These are phyloP conservation scores for Achlya flavicornis DNA, from an alignment of 2,888 invertebrate genomes.

Conservation along the genomic window DNA sequence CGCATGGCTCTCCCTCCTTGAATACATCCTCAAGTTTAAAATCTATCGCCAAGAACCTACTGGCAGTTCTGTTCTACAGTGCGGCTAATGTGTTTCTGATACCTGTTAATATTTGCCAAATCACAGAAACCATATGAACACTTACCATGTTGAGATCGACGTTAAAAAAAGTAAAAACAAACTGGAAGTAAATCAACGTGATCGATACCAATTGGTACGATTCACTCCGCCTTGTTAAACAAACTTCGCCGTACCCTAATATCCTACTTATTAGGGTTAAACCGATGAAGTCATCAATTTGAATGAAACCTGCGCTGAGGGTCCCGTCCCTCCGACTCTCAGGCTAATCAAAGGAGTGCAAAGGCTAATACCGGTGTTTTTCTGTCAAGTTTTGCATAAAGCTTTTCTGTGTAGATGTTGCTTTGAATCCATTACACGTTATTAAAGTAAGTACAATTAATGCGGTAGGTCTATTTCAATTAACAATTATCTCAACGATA, in stretches of 20 bases:
- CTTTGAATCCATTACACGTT: neutral
- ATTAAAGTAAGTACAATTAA: neutral
- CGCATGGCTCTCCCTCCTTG: no score
- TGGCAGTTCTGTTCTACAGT: no score
- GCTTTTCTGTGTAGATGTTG: neutral
- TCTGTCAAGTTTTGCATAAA: neutral
- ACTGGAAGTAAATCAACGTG: slow-evolving; percentile 18
- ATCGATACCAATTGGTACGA: slow-evolving; percentile 55
- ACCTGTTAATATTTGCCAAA: no score
- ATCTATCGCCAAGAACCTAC: no score
- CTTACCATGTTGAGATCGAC: no score
- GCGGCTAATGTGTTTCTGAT: no score
- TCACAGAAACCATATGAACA: no score
- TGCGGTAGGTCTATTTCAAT: no score
- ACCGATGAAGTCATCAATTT: slow-evolving; percentile 76
- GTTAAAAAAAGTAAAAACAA: neutral
- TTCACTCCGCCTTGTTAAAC: slow-evolving; percentile 61
- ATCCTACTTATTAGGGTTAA: slow-evolving; percentile 70
- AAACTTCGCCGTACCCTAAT: slow-evolving; percentile 65
- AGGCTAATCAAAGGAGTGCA: slow-evolving; percentile 64
- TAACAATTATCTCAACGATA: no score
- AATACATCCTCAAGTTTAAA: no score
- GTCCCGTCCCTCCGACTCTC: slow-evolving; percentile 48
- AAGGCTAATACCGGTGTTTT: slow-evolving; percentile 51
- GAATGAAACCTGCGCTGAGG: slow-evolving; percentile 63